Base-by-base conservation (phyloP, 2,888 invertebrate genomes). In the Lasioglossum morio region DNA sequence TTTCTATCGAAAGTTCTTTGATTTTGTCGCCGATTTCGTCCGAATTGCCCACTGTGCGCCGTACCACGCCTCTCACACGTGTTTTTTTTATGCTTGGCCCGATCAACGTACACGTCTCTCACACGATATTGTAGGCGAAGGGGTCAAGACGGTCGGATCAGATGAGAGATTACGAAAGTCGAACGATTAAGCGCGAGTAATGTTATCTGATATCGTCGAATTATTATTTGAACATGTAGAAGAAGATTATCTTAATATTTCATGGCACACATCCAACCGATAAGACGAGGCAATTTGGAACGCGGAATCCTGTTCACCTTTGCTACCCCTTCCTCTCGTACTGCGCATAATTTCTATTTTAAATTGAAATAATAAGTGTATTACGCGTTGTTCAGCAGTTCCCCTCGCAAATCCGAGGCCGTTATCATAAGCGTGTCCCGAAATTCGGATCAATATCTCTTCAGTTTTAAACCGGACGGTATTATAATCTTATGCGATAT, bases 231-330 rank as follows among this genome's bases (percentile, higher is more conserved):
- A 34, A 74, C 23, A n/a, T 66, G 69, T 69, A 46, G 77, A 74
- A 37, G 74, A 79, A 57, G 75, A 77, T 82, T 89, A 79, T 75
- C 85, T 81, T 34, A 66, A 82, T 84, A 79, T 72, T 81, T 53
- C 53, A 57, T 63, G 89, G 81, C 88, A 72, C 69, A 63, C 70
- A 40, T 86, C 87, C 89, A 89, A 84, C 75, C 72, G 83, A 87
- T 87, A 87, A 87, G 77, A 16, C 79, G 72, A 74, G 83, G 86
- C 87, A 84, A 84, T 87, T 87, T 86, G 81, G 87, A 84, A 79
- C 79, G 81, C 77, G n/a, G 70, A 77, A 76, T 81, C 81, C 84
- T 60, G 30, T 53, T 46, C 70, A 72, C 27, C 69, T 70, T 70
- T 53, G 46, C 72, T 86, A 77, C 34, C 77, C 72, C 27, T 40